Conservation (phyloP, 2,113 vertebrate genomes). For the Brachypteracias leptosomus region DNA sequence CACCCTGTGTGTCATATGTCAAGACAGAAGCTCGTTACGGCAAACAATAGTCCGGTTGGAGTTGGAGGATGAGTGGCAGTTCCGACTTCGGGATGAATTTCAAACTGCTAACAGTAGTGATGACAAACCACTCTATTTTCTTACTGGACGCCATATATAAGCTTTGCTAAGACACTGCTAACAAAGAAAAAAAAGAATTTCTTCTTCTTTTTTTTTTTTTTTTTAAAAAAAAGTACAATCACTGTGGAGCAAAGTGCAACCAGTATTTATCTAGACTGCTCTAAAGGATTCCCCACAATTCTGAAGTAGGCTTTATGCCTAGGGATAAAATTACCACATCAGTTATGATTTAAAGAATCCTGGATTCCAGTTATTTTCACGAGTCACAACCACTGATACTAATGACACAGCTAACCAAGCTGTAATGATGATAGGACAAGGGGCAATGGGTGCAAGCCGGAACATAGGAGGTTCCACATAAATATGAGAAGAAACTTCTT, state of each 20-base stretch:
- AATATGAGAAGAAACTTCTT: no score
- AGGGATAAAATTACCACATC: background rate
- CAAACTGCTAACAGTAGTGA: slow-evolving; percentile 97
- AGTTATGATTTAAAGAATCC: slow-evolving; percentile 5
- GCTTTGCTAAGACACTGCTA: background rate
- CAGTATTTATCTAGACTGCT: slow-evolving; percentile 65
- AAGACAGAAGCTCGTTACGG: slow-evolving; percentile 94
- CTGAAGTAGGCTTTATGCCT: slow-evolving; percentile 14
- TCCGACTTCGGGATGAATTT: slow-evolving; percentile 95
- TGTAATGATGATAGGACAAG: no score
- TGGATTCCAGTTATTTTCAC: slow-evolving; percentile 8
- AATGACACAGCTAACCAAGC: background rate
- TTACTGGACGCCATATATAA: slow-evolving; percentile 94
- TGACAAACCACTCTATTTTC: slow-evolving; percentile 94
- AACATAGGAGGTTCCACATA: no score
- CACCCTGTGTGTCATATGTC: slow-evolving; percentile 97
- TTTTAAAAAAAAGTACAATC: slow-evolving; percentile 74
- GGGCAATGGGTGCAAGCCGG: no score
- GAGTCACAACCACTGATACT: background rate
- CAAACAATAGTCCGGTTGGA: slow-evolving; percentile 95
- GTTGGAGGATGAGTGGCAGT: slow-evolving; percentile 98
- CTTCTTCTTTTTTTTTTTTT: background rate
- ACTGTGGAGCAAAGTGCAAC: slow-evolving; percentile 82
- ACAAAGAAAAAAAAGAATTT: background rate
- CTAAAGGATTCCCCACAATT: slow-evolving; percentile 35